Conservation (phyloP, 2,888 invertebrate genomes). For the Drosophila picticornis region DNA sequence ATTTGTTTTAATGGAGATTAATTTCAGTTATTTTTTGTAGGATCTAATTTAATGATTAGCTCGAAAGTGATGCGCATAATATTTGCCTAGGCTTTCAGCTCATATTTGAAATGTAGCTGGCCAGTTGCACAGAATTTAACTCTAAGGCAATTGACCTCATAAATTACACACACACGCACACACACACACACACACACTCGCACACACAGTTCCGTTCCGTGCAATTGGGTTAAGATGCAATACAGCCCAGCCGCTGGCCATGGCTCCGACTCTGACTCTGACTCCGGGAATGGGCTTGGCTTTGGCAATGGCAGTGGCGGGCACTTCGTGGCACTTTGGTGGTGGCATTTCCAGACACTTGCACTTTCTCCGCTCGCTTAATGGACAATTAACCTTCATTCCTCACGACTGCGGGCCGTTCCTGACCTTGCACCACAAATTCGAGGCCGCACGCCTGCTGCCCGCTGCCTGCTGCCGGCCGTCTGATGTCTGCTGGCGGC, state of each 20-base stretch:
- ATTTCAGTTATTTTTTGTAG: neutral
- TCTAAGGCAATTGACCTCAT: constrained; percentile 70
- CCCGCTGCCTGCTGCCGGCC: constrained; percentile 21
- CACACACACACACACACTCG: constrained; percentile 33
- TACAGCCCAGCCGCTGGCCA: constrained; percentile 20
- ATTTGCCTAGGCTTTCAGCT: neutral
- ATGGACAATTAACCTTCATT: constrained; percentile 81
- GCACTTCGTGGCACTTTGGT: constrained; percentile 53
- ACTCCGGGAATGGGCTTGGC: constrained; percentile 10
- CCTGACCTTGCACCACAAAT: constrained; percentile 62
- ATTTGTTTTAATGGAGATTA: constrained; percentile 6
- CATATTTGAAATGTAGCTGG: constrained; percentile 11
- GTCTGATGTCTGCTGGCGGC: constrained; percentile 11
- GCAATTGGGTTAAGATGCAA: constrained; percentile 64
- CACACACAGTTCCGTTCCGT: constrained; percentile 21
- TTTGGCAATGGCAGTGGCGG: constrained; percentile 29
- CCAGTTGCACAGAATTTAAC: constrained; percentile 13
- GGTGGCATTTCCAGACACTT: constrained; percentile 76
- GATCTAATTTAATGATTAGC: constrained; percentile 3
- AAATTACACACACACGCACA: constrained; percentile 56
- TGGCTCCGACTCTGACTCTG: constrained; percentile 19
- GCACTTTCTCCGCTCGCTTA: constrained; percentile 77
- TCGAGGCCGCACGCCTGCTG: constrained; percentile 36
- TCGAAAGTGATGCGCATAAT: neutral
- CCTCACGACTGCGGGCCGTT: constrained; percentile 38